Base-by-base conservation (phyloP, 2,113 vertebrate genomes). In the Psettodes erumei region DNA sequence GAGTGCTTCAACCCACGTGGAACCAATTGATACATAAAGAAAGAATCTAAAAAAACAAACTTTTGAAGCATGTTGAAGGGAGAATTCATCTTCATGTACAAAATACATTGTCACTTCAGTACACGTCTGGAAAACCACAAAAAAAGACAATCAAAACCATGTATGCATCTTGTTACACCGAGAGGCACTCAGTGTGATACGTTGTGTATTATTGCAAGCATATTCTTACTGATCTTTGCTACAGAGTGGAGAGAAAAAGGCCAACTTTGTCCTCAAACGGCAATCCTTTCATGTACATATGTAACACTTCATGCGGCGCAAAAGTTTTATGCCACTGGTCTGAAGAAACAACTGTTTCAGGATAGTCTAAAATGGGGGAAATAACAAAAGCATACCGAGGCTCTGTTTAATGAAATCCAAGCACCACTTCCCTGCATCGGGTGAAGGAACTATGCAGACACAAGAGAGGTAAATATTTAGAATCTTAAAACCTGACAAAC, bases 121-220 rank as follows among this genome's bases (percentile, higher is more conserved):
- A 92, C 84, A 92, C 71, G 30, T 86, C 76, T 79, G 81, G 86
- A 90, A 86, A 87, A 85, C 45, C 79, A 85, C 71, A 86, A 91
- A 90, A 84, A 85, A 37, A 63, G 86, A 90, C 88, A 92, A 90
- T 89, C 90, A 88, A 91, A 87, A 90, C 89, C 85, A 86, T 80
- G 82, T 91, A 89, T 93, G 91, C 89, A 91, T 94, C 86, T 86
- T 89, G 86, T 87, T 90, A 90, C 92, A 93, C 94, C 90, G 91
- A 94, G 92, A 93, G 90, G 91, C 89, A 92, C 92, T 93, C 93
- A 92, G 93, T 90, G 88, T 91, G 87, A 92, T 88, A 90, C 87
- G 85, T 86, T 80, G 86, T 84, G 75, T 85, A 90, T 95, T 94
- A 94, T 94, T 94, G 93, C 93, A 67, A 94, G 91, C 89, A 89